Percentiles rank a stretch among this genome's conserved stretches.
phyloP scores from a whole-genome alignment of 2,888 invertebrate genomes.

The Leptinotarsa rubiginosa region DNA sequence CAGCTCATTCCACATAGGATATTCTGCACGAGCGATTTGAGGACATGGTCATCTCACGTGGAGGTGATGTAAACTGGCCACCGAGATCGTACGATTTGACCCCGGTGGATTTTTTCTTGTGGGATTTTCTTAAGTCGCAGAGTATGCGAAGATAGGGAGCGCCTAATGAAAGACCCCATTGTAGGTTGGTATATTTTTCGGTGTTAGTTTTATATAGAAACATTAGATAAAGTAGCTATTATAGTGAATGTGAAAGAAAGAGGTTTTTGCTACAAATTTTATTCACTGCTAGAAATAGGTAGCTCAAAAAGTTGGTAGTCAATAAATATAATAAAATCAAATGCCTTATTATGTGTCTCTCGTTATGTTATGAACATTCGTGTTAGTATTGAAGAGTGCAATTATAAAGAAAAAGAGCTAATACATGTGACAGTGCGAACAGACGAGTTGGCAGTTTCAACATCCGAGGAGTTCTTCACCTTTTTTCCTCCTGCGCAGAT shows the following conservation, averaged over 20 bases:
- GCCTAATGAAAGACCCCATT: too few species aligned
- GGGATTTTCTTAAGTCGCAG: too few species aligned
- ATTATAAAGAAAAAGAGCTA: constrained; percentile 58
- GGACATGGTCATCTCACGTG: too few species aligned
- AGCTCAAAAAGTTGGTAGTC: too few species aligned
- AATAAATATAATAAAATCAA: not conserved
- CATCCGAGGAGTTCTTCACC: constrained; percentile 72
- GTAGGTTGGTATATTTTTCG: not conserved
- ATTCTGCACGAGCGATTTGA: too few species aligned
- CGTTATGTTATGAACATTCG: not conserved
- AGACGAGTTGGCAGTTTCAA: constrained; percentile 56
- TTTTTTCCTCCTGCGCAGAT: constrained; percentile 73
- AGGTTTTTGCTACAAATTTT: too few species aligned
- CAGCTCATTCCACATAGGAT: too few species aligned
- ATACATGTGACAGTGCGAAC: constrained; percentile 66
- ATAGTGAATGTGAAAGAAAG: too few species aligned
- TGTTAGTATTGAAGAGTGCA: constrained; percentile 39
- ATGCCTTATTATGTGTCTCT: not conserved
- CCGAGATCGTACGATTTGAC: too few species aligned
- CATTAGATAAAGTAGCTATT: not conserved
- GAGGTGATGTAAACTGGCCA: too few species aligned
- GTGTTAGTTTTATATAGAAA: not conserved
- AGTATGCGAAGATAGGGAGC: too few species aligned
- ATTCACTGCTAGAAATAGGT: not conserved
- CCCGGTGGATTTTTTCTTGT: too few species aligned